Evolutionary conservation across 2,888 invertebrate species (phyloP), one percentile per base, ranked within the genome.

Genomic region (Drosophila nr. perissopoda): DNA sequence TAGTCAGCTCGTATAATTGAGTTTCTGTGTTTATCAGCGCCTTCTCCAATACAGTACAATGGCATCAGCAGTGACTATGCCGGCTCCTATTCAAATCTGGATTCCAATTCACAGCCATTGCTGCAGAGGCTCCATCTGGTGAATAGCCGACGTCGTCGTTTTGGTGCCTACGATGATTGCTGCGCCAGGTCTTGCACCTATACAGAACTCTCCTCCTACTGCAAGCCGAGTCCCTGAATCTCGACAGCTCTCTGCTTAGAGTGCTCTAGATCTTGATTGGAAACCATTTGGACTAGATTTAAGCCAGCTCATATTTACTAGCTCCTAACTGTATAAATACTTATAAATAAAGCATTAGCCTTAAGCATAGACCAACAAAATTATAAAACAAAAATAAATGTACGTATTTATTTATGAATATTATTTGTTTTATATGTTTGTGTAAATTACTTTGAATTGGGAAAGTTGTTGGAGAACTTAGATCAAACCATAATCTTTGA

Each of bases 131-230:
- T 83, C 36, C 25, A 75, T 1, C 38, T 90, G 71, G 53, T 90
- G 25, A 75, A 89, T 29, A 85, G 82, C 4, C 87, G 92, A 5
- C 78, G 84, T 6, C 85, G 88, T 16, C 86, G 92, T 2, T 65
- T 78, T 21, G 87, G 87, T 6, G 67, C 89, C 54, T 68, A 75
- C 54, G 89, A 92, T 33, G 89, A 92, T 36, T 92, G 91, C 45
- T 92, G 91, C 67, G 31, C 31, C 4, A 90, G 89, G 34, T 29
- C 80, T 2, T 92, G 92, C 60, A 58, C 78, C 34, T 58, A 52
- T 6, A 25, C 8, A 0, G 90, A 92, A 31, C 67, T 91, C 0
- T 18, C 16, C 2, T 54, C 73, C 7, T 91, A 91, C 53, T 92
- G 92, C 60, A 69, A n/a, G 13, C 29, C 57, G 3, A 16, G 6